Base-by-base conservation (phyloP, 2,888 invertebrate genomes). In the Drosophila mettleri region DNA sequence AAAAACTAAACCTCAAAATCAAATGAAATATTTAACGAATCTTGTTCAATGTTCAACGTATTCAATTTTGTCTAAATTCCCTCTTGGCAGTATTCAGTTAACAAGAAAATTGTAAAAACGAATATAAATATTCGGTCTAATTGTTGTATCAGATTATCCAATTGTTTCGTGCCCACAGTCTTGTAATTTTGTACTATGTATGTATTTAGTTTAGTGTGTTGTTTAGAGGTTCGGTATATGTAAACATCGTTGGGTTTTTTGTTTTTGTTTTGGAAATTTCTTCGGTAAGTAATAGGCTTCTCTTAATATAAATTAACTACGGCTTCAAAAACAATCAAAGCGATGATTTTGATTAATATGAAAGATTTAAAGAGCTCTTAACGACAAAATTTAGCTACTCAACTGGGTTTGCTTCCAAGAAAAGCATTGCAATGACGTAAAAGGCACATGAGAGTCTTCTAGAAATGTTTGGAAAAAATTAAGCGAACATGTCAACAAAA, bases 11-110 rank as follows among this genome's bases (percentile, higher is more conserved):
- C 45, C 45, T 45, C 58, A 54, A 66, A 81, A 58, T 58, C 60
- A 83, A 82, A 91, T 90, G 90, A 90, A 90, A 90, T 91, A 91
- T 90, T 90, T 90, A 90, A 90, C 90, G 90, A 90, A 90, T 76
- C 45, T 27, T 60, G n/a, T n/a, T n/a, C n/a, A n/a, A 52, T 83
- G 70, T 74, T 72, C 65, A 73, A 74, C 69, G 71, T 88, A 55
- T 60, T 64, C 43, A 16, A 43, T 39, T 53, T 54, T 9, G 31
- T 45, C 53, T 24, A 57, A 57, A 12, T 22, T 58, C 43, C 22
- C 53, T 20, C 36, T 10, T 43, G 75, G 75, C 78, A 76, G 78
- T 58, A 45, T 43, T 36, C 60, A 27, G 12, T 29, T 49, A 6
- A 48, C 2, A 18, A 46, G 10, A n/a, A 53, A 20, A 22, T 36